Conservation (phyloP, 1,140 invertebrate genomes). For the Drosophila chauvacae region DNA sequence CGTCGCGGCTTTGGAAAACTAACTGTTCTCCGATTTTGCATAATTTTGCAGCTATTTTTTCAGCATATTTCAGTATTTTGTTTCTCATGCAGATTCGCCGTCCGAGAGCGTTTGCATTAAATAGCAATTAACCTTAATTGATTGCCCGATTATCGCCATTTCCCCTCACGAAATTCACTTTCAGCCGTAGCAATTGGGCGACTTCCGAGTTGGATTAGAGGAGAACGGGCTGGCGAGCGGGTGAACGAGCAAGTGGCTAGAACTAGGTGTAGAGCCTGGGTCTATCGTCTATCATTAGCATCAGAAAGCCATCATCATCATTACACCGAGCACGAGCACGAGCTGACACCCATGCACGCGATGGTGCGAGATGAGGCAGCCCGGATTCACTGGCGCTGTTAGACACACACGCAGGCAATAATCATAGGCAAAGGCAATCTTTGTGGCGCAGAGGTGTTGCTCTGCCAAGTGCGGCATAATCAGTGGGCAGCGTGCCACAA, state of each 20-base stretch:
- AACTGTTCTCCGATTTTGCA: slow-evolving; percentile 74
- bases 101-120: slow-evolving; percentile 63
- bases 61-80: slow-evolving; percentile 7
- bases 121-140: slow-evolving; percentile 79
- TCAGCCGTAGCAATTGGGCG: slow-evolving; percentile 50
- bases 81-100: slow-evolving; percentile 27
- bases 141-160: slow-evolving; percentile 72
- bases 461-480: slow-evolving; percentile 67
- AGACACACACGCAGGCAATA: slow-evolving; percentile 61
- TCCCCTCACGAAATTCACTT: slow-evolving; percentile 69
- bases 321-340: slow-evolving; percentile 74
- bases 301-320: slow-evolving; percentile 82
- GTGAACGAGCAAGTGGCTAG: slow-evolving; percentile 4
- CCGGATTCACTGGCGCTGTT: slow-evolving; percentile 49
- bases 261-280: slow-evolving; percentile 15
- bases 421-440: slow-evolving; percentile 52
- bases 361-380: slow-evolving; percentile 74
- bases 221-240: slow-evolving; percentile 18
- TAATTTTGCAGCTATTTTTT: slow-evolving; percentile 53
- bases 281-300: slow-evolving; percentile 72
- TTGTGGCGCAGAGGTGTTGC: slow-evolving; percentile 72
- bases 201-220: slow-evolving; percentile 69
- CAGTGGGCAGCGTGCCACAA: slow-evolving; percentile 49
- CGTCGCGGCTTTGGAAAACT: slow-evolving; percentile 60
- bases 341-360: slow-evolving; percentile 72